These are phyloP conservation scores for Chrysocyon brachyurus DNA, from an alignment of 2,797 vertebrate species.

Conservation along the genomic window DNA sequence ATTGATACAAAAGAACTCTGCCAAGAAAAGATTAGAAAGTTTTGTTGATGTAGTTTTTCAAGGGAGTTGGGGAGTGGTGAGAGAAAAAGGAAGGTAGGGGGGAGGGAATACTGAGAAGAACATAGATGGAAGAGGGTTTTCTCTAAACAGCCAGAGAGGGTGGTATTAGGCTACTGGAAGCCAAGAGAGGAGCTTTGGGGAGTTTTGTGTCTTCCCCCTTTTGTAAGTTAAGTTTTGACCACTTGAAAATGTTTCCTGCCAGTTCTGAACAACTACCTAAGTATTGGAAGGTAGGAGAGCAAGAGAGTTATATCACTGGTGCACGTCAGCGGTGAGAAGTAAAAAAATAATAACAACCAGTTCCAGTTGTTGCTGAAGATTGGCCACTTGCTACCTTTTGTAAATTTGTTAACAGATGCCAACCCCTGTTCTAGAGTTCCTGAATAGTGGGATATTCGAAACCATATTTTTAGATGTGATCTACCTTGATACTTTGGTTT, in stretches of 20 bases:
- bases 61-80: not conserved
- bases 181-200: not conserved
- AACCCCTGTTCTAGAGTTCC: constrained; percentile 71
- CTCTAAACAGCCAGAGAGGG: not conserved
- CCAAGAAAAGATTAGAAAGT: not conserved
- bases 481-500: constrained; percentile 56
- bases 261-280: not conserved
- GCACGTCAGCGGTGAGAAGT: not conserved
- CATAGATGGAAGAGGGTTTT: not conserved
- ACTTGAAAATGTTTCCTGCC: not conserved
- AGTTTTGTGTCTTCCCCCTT: not conserved
- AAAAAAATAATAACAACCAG: not conserved
- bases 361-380: constrained; percentile 8
- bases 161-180: not conserved
- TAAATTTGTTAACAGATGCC: constrained; percentile 67
- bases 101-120: not conserved
- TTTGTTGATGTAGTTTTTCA: not conserved
- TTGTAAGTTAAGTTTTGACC: not conserved
- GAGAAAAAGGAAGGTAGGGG: not conserved
- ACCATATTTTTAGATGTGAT: constrained; percentile 43
- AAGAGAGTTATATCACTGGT: not conserved
- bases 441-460: constrained; percentile 34
- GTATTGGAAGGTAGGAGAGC: not conserved
- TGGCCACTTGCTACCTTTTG: constrained; percentile 9
- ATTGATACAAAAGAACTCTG: not conserved